Evolutionary conservation across 2,797 vertebrate species (phyloP), one percentile per base, ranked within the genome.

Genomic region (Pelodytes ibericus): DNA sequence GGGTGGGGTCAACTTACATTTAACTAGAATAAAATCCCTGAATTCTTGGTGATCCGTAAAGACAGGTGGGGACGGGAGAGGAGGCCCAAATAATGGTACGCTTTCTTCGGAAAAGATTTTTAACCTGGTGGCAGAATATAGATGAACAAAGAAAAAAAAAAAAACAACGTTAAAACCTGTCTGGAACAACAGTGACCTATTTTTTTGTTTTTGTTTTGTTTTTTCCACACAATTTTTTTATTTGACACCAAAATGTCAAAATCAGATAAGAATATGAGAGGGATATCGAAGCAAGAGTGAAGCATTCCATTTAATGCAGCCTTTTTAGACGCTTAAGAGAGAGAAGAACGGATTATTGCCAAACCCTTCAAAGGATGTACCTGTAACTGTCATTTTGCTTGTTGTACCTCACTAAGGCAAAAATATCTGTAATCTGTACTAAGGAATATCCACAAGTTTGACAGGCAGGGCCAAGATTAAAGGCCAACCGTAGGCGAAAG

Each of bases 21-120:
- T 99, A 87, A 99, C 98, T 89, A 99, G 88, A 91, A 99, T 90
- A 94, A 99, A 99, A 93, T 99, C 94, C 95, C 98, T 97, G 95
- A 99, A 99, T 93, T 99, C 98, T 77, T 97, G 95, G 86, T 98
- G 97, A 90, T 99, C 96, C 82, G 98, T 97, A 92, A 99, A 99
- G 69, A 99, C 94, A 74, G 98, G 95, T 0, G 96, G 96, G 74
- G 96, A 92, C 0, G 98, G 98, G 77, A 99, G 94, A 31, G 98
- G 96, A 18, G 98, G 97, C 57, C 98, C 98, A 79, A 99, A 99
- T 81, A 99, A 92, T 0, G 98, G 98, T 36, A 99, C 98, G 0
- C 95, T 99, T 89, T 99, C 98, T 92, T 99, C 98, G 44, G 98
- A 99, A 88, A 98, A 99, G 83, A 99, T 97, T 90, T 98, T 98